Base-by-base conservation (phyloP, 1,140 invertebrate genomes). In the Drosophila kurseongensis region DNA sequence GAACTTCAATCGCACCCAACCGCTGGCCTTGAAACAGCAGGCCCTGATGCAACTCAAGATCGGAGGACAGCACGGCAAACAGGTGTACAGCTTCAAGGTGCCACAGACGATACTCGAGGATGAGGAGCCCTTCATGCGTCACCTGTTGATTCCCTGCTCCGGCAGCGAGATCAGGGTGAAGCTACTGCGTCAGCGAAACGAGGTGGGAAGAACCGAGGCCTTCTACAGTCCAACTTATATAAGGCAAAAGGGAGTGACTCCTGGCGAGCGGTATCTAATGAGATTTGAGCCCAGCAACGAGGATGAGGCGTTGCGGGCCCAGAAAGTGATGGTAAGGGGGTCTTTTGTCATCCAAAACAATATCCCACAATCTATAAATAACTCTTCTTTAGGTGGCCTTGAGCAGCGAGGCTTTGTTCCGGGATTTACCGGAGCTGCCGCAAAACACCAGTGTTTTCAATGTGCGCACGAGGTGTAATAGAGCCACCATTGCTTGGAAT, bases 71-170 rank as follows among this genome's bases (percentile, higher is more conserved):
- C 82, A 90, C 38, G 89, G 85, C 1, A 83, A 79, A 2, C 82
- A 88, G 57, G 85, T 91, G 13, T 92, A 91, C 54, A 92, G 90
- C 71, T 92, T 78, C 63, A 92, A 92, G 78, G 91, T 92, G 44
- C 84, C 84, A 2, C 48, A 66, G 12, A 63, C 68, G 8, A 60
- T 47, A 16, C 75, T 74, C 0, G 54, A 65, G 1, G 68, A 50
- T 0, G 42, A 27, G n/a, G 61, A 68, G 14, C 65, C 42, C 0
- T 78, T 78, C 10, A 71, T 92, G 62, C 62, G 88, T 0, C 91
- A 86, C n/a, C 58, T 92, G 10, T 27, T 92, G 12, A 47, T 92
- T 27, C 90, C 91, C 2, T 92, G 91, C 7, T 79, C 78, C 1
- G 91, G 91, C 18, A 91, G 90, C 42, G 90, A 91, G 62, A 81